Base-by-base conservation (phyloP, 2,888 invertebrate species). In the Boloria euphrosyne region DNA sequence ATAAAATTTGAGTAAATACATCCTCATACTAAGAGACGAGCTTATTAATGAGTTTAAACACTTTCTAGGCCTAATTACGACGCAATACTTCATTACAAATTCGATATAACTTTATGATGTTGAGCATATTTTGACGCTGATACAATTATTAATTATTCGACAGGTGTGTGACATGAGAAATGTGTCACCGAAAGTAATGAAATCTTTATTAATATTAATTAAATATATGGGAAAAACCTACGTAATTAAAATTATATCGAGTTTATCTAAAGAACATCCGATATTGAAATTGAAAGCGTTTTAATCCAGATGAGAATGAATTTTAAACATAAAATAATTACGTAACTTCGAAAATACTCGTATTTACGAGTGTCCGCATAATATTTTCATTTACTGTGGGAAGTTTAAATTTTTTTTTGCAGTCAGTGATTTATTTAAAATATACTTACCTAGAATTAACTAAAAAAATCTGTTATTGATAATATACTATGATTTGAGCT, bases 1-100 rank as follows among this genome's bases (percentile, higher is more conserved):
- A 38, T 38, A 10, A 38, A 38, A 38, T 38, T 38, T 38, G 1
- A 38, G 31, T 10, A 10, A 3, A 38, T 44, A 22, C 17, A 43
- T 54, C 31, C 31, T 14, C 3, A 57, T 57, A 22, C n/a, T 46
- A n/a, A n/a, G 60, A 57, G 47, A 63, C 13, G 10, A 18, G 18
- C 49, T 17, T 4, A 14, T 16, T 52, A 22, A 46, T 17, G 13
- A 17, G 31, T 62, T 53, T 46, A 46, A 59, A 65, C 44, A 46
- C 57, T 46, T 55, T 44, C 44, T 13, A 18, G 46, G 22, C 22
- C 46, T 57, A 46, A 57, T 57, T 57, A 57, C 46, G n/a, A 38
- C 31, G 10, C 27, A 22, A 46, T 46, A 46, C 22, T 57, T 27
- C 44, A 55, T 44, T 22, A 22, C 14, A 22, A 55, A 44, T 43